Percentiles rank a stretch among this genome's conserved stretches.
Evolutionary conservation across 2,888 invertebrate genomes (phyloP).

Genomic region (Furcula furcula): DNA sequence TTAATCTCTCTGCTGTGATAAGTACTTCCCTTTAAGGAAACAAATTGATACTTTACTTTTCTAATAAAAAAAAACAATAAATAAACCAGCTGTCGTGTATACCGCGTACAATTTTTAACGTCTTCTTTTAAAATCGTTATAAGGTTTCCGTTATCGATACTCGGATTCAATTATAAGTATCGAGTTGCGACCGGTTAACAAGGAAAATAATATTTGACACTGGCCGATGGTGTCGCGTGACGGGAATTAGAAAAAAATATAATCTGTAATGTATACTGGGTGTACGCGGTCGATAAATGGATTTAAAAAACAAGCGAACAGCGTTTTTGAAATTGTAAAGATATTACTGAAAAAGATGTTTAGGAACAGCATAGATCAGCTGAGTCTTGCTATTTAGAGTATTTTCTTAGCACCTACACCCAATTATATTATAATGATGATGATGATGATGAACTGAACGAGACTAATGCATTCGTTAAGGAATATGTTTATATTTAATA

Average conservation of each 20-base stretch:
- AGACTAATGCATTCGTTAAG: too few relatives aligned
- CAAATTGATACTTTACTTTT: too few relatives aligned
- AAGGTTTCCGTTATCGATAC: slow-evolving; percentile 74
- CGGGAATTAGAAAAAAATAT: slow-evolving; percentile 51
- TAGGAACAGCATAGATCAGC: too few relatives aligned
- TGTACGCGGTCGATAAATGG: slow-evolving; percentile 23
- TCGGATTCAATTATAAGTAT: slow-evolving; percentile 61
- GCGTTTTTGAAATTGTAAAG: slow-evolving; percentile 1
- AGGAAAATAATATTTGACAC: slow-evolving; percentile 75
- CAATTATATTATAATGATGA: too few relatives aligned
- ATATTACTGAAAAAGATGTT: too few relatives aligned
- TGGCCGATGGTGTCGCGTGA: slow-evolving; percentile 63
- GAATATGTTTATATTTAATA: too few relatives aligned
- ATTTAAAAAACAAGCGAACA: slow-evolving; percentile 7
- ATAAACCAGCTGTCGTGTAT: slow-evolving; percentile 40
- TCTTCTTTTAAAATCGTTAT: slow-evolving; percentile 46
- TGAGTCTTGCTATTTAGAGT: too few relatives aligned
- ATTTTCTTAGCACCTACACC: too few relatives aligned
- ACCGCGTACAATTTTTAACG: slow-evolving; percentile 46
- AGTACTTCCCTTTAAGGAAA: too few relatives aligned
- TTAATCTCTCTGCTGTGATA: too few relatives aligned
- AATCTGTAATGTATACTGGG: slow-evolving; percentile 51
- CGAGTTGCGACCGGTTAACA: slow-evolving; percentile 61
- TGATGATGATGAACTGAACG: too few relatives aligned
- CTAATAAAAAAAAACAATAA: too few relatives aligned